phyloP scores from a whole-genome alignment of 2,888 invertebrate genomes.

The Drosophila fulvimacula region DNA sequence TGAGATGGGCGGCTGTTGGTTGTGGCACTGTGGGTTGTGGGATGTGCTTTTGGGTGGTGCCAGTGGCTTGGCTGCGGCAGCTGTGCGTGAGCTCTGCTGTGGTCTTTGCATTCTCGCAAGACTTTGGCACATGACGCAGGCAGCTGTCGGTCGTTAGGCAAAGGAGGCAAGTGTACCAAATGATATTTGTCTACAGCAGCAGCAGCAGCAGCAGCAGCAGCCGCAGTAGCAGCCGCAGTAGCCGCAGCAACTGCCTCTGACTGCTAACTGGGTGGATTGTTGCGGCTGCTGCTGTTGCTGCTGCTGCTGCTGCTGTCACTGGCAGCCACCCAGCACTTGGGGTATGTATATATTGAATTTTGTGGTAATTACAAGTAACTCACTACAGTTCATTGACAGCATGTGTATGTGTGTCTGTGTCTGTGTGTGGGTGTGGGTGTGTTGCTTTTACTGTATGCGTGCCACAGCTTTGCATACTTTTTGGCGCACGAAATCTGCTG shows the following conservation, averaged over 20 bases:
- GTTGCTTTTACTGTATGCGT: slow-evolving; percentile 12
- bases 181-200: slow-evolving; percentile 70
- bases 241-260: slow-evolving; percentile 17
- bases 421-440: neutral
- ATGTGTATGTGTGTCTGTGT: slow-evolving; percentile 6
- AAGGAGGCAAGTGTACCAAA: slow-evolving; percentile 68
- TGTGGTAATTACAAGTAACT: slow-evolving; percentile 80
- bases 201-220: slow-evolving; percentile 13
- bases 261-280: slow-evolving; percentile 21
- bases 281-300: slow-evolving; percentile 15
- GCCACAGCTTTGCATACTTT: slow-evolving; percentile 59
- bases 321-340: slow-evolving; percentile 16
- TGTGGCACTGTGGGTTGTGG: slow-evolving; percentile 2
- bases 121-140: slow-evolving; percentile 54
- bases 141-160: slow-evolving; percentile 69
- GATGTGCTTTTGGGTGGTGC: slow-evolving; percentile 2
- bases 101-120: slow-evolving; percentile 56
- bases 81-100: slow-evolving; percentile 61
- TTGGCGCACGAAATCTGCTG: slow-evolving; percentile 68
- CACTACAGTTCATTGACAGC: slow-evolving; percentile 68
- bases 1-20: slow-evolving; percentile 15
- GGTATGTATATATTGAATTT: slow-evolving; percentile 70
- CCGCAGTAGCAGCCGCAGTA: slow-evolving; percentile 4
- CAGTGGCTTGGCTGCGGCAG: slow-evolving; percentile 33
- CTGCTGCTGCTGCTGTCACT: neutral